Percentiles rank a stretch among this genome's conserved stretches.
phyloP scores from a whole-genome alignment of 2,797 vertebrate species.

The Arnoldichthys spilopterus region DNA sequence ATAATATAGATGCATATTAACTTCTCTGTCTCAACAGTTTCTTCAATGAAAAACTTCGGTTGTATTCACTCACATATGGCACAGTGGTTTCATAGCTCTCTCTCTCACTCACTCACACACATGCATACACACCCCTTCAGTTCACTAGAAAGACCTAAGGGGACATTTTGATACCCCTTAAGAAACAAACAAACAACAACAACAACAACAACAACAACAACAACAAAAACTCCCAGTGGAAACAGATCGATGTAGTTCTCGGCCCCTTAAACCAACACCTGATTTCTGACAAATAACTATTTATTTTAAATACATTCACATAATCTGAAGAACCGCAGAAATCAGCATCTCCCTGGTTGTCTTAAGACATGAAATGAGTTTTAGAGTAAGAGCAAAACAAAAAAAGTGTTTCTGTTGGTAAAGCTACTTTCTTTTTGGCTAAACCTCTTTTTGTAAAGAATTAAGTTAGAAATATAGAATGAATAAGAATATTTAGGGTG shows the following conservation, averaged over 20 bases:
- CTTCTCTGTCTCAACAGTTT: conserved; percentile 26
- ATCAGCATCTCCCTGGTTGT: not conserved
- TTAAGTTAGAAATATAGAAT: conserved; percentile 14
- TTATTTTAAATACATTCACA: conserved; percentile 20
- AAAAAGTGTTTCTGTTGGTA: not conserved
- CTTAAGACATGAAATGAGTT: not conserved
- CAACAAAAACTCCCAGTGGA: not conserved
- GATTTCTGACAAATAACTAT: not conserved
- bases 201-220: not conserved
- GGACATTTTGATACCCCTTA: not conserved
- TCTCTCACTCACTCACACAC: not conserved
- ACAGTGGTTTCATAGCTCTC: conserved; percentile 45
- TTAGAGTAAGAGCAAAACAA: not conserved
- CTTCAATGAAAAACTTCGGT: conserved; percentile 42
- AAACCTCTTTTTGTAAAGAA: conserved; percentile 14
- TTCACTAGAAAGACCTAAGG: not conserved
- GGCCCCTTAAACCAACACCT: not conserved
- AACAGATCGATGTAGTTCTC: not conserved
- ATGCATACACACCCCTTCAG: not conserved
- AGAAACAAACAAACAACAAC: no score
- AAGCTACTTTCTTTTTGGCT: conserved; percentile 16
- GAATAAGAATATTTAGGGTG: not conserved
- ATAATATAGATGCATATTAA: conserved; percentile 41
- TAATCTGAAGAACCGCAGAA: not conserved
- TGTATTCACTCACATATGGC: conserved; percentile 44